Evolutionary conservation across 2,113 vertebrate genomes (phyloP).

Genomic region (Corvus cornix): DNA sequence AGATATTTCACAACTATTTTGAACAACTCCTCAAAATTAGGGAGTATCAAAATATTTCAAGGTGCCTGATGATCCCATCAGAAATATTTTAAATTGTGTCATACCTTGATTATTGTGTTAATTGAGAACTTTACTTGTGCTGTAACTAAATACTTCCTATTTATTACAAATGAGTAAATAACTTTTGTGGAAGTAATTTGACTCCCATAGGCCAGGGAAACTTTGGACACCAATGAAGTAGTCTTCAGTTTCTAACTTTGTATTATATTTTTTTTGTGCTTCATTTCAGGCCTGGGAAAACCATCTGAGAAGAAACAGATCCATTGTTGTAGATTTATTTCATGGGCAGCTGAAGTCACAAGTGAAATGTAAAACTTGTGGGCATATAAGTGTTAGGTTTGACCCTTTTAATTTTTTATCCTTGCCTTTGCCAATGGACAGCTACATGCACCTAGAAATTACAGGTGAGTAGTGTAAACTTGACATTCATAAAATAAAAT

Average conservation of each 20-base stretch:
- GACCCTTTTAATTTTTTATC: slow-evolving; percentile 99
- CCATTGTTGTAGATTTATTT: slow-evolving; percentile 97
- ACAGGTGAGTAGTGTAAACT: slow-evolving; percentile 78
- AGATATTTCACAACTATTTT: not conserved
- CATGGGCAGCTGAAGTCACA: slow-evolving; percentile 97
- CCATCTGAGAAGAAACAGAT: slow-evolving; percentile 94
- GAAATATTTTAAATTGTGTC: not conserved
- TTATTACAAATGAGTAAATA: not conserved
- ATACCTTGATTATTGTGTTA: not conserved
- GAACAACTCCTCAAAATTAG: not conserved
- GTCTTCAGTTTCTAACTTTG: not conserved
- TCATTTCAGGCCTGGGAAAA: slow-evolving; percentile 94
- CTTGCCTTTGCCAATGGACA: slow-evolving; percentile 97
- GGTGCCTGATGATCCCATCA: not conserved
- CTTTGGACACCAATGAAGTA: not conserved
- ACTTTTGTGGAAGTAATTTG: not conserved
- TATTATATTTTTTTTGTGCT: not conserved
- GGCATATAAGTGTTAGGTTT: slow-evolving; percentile 96
- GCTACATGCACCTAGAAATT: slow-evolving; percentile 98
- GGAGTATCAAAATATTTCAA: not conserved
- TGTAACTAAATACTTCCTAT: not conserved
- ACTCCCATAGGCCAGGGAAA: not conserved
- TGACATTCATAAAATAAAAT: not conserved
- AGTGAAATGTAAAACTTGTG: slow-evolving; percentile 98
- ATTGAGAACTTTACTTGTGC: not conserved